A percentile compares a stretch with the other conserved stretches of the same genome.
Evolutionary conservation across 2,113 vertebrate genomes (phyloP).

Genomic region (Stigmatopora argus): DNA sequence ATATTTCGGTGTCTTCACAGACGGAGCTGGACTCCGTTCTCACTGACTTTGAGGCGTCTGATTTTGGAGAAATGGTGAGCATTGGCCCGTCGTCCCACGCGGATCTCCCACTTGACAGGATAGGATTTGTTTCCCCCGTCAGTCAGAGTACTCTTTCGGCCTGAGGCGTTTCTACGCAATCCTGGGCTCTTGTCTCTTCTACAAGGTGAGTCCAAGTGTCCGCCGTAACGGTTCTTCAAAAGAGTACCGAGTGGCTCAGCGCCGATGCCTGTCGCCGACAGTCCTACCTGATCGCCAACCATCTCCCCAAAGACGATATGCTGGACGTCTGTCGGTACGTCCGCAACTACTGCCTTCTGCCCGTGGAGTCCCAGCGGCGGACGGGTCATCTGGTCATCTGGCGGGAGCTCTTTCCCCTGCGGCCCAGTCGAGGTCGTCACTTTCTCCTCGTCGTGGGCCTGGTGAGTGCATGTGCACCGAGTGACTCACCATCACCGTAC

Average conservation of each 20-base stretch:
- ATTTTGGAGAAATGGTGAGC: constrained; percentile 94
- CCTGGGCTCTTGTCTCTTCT: constrained; percentile 91
- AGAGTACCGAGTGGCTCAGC: background rate
- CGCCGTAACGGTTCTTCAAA: background rate
- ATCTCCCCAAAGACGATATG: constrained; percentile 88
- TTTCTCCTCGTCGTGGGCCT: constrained; percentile 92
- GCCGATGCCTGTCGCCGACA: constrained; percentile 29
- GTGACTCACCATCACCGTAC: too few relatives aligned
- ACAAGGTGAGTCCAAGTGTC: constrained; percentile 76
- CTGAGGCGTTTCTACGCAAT: constrained; percentile 87
- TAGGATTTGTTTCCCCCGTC: background rate
- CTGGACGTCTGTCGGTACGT: constrained; percentile 83
- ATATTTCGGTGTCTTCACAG: constrained; percentile 60
- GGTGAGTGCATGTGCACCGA: constrained; percentile 61
- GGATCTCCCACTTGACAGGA: background rate
- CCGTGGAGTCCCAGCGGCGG: constrained; percentile 78
- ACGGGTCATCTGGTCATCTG: constrained; percentile 89
- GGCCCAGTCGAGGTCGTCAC: constrained; percentile 66
- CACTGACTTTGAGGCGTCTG: constrained; percentile 90
- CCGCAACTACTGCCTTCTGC: constrained; percentile 83
- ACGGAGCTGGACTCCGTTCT: constrained; percentile 84
- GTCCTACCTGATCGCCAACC: constrained; percentile 89
- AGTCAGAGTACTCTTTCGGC: constrained; percentile 92
- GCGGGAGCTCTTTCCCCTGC: constrained; percentile 85
- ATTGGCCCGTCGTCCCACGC: too few relatives aligned